Conservation (phyloP, 1,140 invertebrate species). For the Trichonephila clavata region DNA sequence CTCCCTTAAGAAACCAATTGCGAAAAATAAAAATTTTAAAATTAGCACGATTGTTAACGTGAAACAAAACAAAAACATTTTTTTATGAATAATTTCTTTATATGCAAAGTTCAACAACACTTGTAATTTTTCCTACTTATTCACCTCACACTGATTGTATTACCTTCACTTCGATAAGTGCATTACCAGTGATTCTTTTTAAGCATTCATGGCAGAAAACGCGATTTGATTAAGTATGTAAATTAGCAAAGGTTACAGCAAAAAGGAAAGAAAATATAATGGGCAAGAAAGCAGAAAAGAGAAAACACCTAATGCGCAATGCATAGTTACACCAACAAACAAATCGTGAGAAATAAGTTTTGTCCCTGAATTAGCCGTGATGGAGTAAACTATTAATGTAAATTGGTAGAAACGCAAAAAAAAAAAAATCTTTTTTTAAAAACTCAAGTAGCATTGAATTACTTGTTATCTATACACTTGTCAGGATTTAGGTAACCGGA, state of each 20-base stretch:
- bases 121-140: neutral
- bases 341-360: neutral
- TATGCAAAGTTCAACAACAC: slow-evolving; percentile 5
- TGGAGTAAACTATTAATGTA: neutral
- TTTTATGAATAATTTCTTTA: neutral
- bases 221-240: neutral
- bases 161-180: neutral
- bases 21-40: too few relatives aligned
- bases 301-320: neutral
- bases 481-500: slow-evolving; percentile 32
- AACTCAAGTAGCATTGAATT: neutral
- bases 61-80: neutral
- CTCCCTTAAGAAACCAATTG: too few relatives aligned
- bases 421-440: neutral
- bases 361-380: neutral
- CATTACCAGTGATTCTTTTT: neutral
- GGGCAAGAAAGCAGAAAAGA: neutral
- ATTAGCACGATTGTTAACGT: too few relatives aligned
- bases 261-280: neutral
- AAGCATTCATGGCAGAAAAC: neutral
- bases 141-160: neutral
- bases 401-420: neutral
- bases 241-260: neutral
- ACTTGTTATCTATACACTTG: slow-evolving; percentile 13
- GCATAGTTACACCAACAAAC: neutral